A percentile compares a stretch with the other conserved stretches of the same genome.
phyloP scores from a whole-genome alignment of 2,113 vertebrate species.

The Syngnathus scovelli region DNA sequence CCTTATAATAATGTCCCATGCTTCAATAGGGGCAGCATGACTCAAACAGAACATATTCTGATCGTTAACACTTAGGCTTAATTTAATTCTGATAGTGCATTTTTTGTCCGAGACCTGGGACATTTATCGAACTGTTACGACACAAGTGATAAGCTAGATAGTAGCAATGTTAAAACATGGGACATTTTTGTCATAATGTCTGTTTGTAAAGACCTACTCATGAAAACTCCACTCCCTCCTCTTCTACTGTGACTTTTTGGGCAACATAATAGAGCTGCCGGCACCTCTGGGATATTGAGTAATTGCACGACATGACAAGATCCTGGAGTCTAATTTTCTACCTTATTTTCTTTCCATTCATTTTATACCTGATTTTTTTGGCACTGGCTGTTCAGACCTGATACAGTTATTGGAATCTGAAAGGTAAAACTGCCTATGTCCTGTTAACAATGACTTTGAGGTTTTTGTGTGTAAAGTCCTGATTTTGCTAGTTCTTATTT shows the following conservation, averaged over 20 bases:
- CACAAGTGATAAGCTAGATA: neutral
- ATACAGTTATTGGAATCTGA: conserved; percentile 61
- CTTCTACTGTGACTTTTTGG: conserved; percentile 34
- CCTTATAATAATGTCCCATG: conserved; percentile 56
- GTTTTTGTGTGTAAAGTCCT: neutral
- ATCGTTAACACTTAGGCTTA: conserved; percentile 31
- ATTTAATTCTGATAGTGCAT: neutral
- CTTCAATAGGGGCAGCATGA: conserved; percentile 47
- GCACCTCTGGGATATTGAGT: conserved; percentile 62
- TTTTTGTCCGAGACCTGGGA: conserved; percentile 8
- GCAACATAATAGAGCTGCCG: conserved; percentile 61
- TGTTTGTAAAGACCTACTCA: conserved; percentile 18
- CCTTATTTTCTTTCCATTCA: conserved; percentile 35
- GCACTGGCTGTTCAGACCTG: conserved; percentile 50
- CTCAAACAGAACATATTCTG: conserved; percentile 27
- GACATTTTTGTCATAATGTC: neutral
- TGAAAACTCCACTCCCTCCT: conserved; percentile 24
- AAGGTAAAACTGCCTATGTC: conserved; percentile 36
- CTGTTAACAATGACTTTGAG: neutral
- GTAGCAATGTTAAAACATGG: neutral
- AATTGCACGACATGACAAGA: conserved; percentile 61
- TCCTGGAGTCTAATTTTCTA: conserved; percentile 67
- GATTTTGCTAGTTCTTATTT: too few species aligned
- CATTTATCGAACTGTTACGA: neutral
- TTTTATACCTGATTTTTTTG: conserved; percentile 33